These are phyloP conservation scores for Rhegmatorhina hoffmannsi DNA, from an alignment of 2,113 vertebrate genomes.

Conservation along the genomic window DNA sequence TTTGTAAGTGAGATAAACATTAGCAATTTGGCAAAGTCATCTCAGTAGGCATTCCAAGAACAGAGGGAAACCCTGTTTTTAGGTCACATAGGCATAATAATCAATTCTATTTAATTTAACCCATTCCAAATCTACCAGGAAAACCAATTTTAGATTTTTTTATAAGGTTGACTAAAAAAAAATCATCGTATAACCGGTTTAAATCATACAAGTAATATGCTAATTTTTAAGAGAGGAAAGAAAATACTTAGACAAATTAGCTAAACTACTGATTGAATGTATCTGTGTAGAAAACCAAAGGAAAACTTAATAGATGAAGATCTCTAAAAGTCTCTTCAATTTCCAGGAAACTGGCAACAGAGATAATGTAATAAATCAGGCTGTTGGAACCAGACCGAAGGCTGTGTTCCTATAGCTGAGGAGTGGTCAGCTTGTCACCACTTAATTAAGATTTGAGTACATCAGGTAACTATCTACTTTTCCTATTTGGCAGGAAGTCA, in stretches of 20 bases:
- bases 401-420: neutral
- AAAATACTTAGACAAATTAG: neutral
- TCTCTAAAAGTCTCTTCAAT: neutral
- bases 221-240: neutral
- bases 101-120: neutral
- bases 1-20: neutral
- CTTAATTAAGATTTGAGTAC: neutral
- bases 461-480: neutral
- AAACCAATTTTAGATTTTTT: neutral
- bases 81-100: neutral
- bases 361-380: neutral
- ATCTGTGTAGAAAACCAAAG: neutral
- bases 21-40: neutral
- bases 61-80: neutral
- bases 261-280: neutral
- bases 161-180: neutral
- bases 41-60: neutral
- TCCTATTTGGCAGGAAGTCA: neutral
- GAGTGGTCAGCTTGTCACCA: neutral
- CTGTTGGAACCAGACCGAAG: neutral
- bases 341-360: neutral
- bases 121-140: neutral
- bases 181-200: neutral
- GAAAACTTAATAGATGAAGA: neutral
- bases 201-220: neutral